These are phyloP conservation scores for Psylliodes chrysocephalus DNA, from an alignment of 2,888 invertebrate species.

Conservation along the genomic window DNA sequence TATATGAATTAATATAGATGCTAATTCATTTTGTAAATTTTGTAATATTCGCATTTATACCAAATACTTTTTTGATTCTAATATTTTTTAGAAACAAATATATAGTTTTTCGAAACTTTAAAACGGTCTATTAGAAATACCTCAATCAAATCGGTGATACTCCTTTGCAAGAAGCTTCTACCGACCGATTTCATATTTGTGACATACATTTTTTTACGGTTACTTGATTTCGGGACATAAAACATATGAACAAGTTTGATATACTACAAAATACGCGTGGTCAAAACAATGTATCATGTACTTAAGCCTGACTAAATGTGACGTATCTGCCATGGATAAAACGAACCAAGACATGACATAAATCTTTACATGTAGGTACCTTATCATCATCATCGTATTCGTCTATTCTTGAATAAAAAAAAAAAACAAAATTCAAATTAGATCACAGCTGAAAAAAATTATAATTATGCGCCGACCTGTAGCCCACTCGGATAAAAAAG, in stretches of 20 bases:
- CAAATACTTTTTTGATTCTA: too few species aligned
- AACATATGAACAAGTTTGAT: background rate
- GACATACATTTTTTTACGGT: too few species aligned
- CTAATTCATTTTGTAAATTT: too few species aligned
- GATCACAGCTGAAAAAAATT: slow-evolving; percentile 26
- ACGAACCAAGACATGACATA: background rate
- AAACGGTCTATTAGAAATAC: too few species aligned
- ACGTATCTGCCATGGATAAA: background rate
- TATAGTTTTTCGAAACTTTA: too few species aligned
- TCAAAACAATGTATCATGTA: background rate
- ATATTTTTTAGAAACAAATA: too few species aligned
- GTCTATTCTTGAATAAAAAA: slow-evolving; percentile 21
- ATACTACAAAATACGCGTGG: background rate
- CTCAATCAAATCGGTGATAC: too few species aligned
- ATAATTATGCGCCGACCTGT: slow-evolving; percentile 27
- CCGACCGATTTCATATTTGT: too few species aligned
- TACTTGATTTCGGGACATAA: too few species aligned
- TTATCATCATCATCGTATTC: slow-evolving; percentile 3
- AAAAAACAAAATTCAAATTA: slow-evolving; percentile 20
- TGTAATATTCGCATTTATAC: too few species aligned
- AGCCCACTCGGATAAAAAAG: slow-evolving; percentile 34
- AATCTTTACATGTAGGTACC: background rate
- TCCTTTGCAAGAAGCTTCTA: too few species aligned
- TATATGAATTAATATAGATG: too few species aligned
- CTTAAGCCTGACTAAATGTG: background rate